phyloP scores from a whole-genome alignment of 2,113 vertebrate genomes.

The Haliaeetus leucogaster region DNA sequence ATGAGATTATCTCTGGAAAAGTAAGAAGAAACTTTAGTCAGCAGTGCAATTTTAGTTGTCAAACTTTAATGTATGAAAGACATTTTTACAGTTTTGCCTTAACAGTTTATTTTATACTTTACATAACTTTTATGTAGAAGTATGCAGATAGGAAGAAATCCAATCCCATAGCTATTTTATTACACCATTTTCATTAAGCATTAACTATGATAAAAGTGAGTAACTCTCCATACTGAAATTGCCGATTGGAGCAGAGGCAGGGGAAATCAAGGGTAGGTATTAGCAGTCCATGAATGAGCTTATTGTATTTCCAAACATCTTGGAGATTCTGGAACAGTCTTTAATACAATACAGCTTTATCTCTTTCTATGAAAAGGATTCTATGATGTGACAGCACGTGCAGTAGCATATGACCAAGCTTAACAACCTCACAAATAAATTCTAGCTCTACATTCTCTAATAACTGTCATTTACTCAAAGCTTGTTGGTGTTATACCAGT shows the following conservation, averaged over 20 bases:
- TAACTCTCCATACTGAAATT: not conserved
- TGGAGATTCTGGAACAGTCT: not conserved
- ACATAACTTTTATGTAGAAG: not conserved
- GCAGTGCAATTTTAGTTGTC: not conserved
- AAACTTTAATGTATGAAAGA: not conserved
- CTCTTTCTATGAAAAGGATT: not conserved
- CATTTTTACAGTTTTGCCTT: fast-evolving
- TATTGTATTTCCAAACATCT: not conserved
- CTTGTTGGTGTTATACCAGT: not conserved
- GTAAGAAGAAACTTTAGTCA: not conserved
- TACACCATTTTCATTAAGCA: not conserved
- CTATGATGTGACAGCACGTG: not conserved
- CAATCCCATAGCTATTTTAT: not conserved
- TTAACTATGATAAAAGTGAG: not conserved
- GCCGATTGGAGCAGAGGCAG: not conserved
- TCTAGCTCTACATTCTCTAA: not conserved
- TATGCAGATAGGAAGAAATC: not conserved
- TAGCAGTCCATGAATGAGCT: not conserved
- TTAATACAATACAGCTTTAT: not conserved
- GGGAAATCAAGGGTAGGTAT: not conserved
- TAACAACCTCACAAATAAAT: not conserved
- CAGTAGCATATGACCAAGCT: not conserved
- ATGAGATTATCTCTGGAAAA: conserved; percentile 83
- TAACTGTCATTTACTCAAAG: not conserved
- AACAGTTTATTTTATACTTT: fast-evolving